Base-by-base conservation (phyloP, 2,113 vertebrate species). In the Carassius gibelio region DNA sequence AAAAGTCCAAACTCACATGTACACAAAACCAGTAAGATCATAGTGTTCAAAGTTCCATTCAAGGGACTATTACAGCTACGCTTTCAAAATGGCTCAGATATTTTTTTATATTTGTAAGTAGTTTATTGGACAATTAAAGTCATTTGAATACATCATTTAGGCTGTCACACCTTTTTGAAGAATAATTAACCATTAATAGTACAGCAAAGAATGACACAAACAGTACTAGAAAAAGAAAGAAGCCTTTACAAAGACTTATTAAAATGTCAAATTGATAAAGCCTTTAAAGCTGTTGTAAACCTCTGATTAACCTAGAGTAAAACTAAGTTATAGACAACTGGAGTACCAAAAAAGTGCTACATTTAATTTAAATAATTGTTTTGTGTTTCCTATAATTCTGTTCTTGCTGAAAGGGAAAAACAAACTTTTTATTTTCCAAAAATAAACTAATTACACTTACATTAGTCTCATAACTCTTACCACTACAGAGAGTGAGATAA, bases 1-100 rank as follows among this genome's bases (percentile, higher is more conserved):
- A 69, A 23, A 52, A 66, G 75, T 48, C 83, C 88, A 45, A 62
- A 62, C 87, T 52, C 83, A 0, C 88, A 90, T 55, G 13, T 85
- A 36, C 86, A 75, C 19, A 64, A 88, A 91, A 55, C 80, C 19
- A 62, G 2, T 8, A 21, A 23, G 13, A 45, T 79, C n/a, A 26
- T 15, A 45, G 30, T 3, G 34, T 79, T 62, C 21, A 62, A 14
- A 42, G 57, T 72, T 13, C 30, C 34, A 62, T 62, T 79, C 30
- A 59, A 36, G 8, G 9, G 30, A 17, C 55, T 45, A 34, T 57
- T 2, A 59, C 5, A 23, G 13, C 13, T 61, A 23, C 45, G 6
- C 11, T 17, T 62, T 45, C 2, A 59, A 78, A 79, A 79, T 4
- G 0, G 0, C 7, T 79, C 3, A 42, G 36, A 45, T 23, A 79